Evolutionary conservation across 1,140 invertebrate genomes (phyloP).

Genomic region (Bombus balteatus): DNA sequence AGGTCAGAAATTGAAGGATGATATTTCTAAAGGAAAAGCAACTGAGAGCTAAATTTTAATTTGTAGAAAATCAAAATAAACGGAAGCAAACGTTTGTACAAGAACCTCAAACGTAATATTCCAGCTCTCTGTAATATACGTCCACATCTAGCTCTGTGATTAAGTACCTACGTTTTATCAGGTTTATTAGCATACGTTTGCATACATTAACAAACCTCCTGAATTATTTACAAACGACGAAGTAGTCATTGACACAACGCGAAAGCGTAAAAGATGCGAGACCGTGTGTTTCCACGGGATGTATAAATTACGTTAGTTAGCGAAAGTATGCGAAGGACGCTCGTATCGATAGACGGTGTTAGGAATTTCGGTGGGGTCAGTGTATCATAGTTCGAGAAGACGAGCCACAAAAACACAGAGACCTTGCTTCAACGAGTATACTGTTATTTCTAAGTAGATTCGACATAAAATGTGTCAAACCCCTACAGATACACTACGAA

Average conservation of each 20-base stretch:
- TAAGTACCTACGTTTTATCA: conserved; percentile 2
- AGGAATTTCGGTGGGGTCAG: conserved; percentile 23
- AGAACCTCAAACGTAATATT: conserved; percentile 1
- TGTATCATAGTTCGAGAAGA: conserved; percentile 43
- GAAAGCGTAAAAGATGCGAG: background rate
- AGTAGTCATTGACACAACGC: conserved; percentile 6
- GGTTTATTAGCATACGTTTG: conserved; percentile 2
- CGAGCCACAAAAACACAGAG: conserved; percentile 42
- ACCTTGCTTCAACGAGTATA: conserved; percentile 26
- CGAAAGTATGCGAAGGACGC: background rate
- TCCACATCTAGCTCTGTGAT: background rate
- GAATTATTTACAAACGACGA: conserved; percentile 12
- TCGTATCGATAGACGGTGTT: background rate
- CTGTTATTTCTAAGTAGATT: conserved; percentile 1
- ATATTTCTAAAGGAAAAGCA: background rate
- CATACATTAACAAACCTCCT: conserved; percentile 2
- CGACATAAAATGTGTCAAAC: background rate
- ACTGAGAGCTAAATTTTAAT: background rate
- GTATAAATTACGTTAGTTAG: conserved; percentile 3
- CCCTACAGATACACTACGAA: too few species aligned
- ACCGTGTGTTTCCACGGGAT: background rate
- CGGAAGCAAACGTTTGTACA: too few species aligned
- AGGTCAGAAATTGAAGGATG: too few species aligned
- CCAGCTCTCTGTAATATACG: background rate
- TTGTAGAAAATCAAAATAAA: background rate